Base-by-base conservation (phyloP, 2,888 invertebrate species). In the Dichetophora obliterata region DNA sequence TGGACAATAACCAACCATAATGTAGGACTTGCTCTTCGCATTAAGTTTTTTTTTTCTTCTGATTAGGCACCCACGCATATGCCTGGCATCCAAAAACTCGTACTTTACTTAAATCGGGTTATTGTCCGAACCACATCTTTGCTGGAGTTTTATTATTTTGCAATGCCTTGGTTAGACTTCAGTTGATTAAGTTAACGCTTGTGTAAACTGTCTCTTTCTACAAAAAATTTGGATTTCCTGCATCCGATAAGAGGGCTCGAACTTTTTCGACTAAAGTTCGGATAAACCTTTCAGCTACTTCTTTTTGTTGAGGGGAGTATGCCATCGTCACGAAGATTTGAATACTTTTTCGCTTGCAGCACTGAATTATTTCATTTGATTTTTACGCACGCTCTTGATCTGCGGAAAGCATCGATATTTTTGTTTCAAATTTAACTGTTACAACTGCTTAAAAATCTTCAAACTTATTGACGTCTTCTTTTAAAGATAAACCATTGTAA, bases 41-140 rank as follows among this genome's bases (percentile, higher is more conserved):
- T 85, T 85, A 79, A 88, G 87, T 71, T 84, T 80, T 79, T 80
- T n/a, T 84, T 76, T 86, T 80, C 81, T 83, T 78, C 77, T 85
- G 65, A 27, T 31, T 5, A 31, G 31, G 5, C 5, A 31, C 5
- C 31, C 31, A 31, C 3, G n/a, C n/a, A n/a, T n/a, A 31, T 4
- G 31, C 31, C 31, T 31, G 31, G 5, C 31, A 31, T 31, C 31
- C 31, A 31, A 31, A 31, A 31, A 31, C 31, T 4, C 31, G 31
- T 5, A 31, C 3, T 31, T 31, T 31, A 5, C 31, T 31, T 31
- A 75, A 66, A 79, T 80, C 57, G 50, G 87, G 86, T 78, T 85
- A 88, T 81, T 82, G 86, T 79, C 75, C 80, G 82, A 86, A 83
- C 86, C 87, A 88, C 59, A 59, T 59, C 81, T 88, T 87, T 81